phyloP scores from a whole-genome alignment of 2,797 vertebrate species.

The Morus bassanus region DNA sequence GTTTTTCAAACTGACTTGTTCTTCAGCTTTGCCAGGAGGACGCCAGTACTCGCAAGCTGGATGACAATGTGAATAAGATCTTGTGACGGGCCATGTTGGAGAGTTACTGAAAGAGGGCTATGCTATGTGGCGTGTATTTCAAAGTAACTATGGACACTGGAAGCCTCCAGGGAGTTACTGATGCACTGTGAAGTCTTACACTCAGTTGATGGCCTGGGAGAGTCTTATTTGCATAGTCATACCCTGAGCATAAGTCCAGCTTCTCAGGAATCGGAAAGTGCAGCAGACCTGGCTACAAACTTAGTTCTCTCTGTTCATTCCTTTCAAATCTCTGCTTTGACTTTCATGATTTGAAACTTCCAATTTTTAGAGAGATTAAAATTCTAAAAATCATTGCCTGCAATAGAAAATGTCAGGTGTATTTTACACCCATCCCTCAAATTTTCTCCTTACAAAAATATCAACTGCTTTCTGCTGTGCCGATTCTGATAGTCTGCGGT shows the following conservation, averaged over 20 bases:
- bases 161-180: not conserved
- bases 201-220: not conserved
- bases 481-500: not conserved
- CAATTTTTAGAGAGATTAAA: not conserved
- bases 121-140: accelerated
- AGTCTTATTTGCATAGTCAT: not conserved
- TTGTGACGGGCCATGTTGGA: not conserved
- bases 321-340: not conserved
- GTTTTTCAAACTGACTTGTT: not conserved
- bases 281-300: not conserved
- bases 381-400: not conserved
- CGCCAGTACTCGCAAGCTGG: not conserved
- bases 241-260: not conserved
- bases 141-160: not conserved
- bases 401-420: not conserved
- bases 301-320: not conserved
- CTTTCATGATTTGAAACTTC: not conserved
- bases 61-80: not conserved
- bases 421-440: not conserved
- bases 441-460: not conserved
- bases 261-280: not conserved
- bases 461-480: not conserved
- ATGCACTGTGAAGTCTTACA: not conserved
- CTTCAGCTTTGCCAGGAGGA: not conserved
- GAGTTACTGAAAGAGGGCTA: not conserved